Percentiles rank a stretch among this genome's conserved stretches.
Evolutionary conservation across 2,888 invertebrate genomes (phyloP).

Genomic region (Selenia dentaria): DNA sequence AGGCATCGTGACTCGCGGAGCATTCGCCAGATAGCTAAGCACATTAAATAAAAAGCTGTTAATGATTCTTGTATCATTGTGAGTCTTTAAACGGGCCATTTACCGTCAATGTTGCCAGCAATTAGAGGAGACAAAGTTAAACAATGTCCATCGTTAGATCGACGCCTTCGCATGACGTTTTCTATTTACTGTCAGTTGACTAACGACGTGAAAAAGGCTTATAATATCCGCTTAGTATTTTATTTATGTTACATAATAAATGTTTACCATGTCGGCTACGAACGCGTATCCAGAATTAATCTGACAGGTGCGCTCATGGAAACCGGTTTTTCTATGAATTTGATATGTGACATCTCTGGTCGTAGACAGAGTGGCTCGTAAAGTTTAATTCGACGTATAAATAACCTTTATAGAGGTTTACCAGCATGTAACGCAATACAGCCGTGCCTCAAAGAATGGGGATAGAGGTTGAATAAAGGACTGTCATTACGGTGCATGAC

Average conservation of each 20-base stretch:
- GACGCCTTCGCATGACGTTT: slow-evolving; percentile 11
- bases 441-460: slow-evolving; percentile 50
- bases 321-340: slow-evolving; percentile 63
- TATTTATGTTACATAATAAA: slow-evolving; percentile 48
- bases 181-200: slow-evolving; percentile 20
- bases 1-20: slow-evolving; percentile 56
- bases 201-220: slow-evolving; percentile 39
- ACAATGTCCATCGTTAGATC: background rate
- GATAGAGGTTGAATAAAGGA: slow-evolving; percentile 61
- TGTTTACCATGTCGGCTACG: slow-evolving; percentile 47
- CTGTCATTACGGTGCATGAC: slow-evolving; percentile 57
- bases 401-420: slow-evolving; percentile 67
- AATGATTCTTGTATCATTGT: slow-evolving; percentile 35
- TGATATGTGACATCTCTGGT: slow-evolving; percentile 66
- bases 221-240: slow-evolving; percentile 36
- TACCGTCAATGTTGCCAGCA: slow-evolving; percentile 14
- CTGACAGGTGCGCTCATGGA: slow-evolving; percentile 67
- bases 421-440: slow-evolving; percentile 64
- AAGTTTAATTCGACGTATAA: slow-evolving; percentile 73
- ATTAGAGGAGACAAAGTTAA: background rate
- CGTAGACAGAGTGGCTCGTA: slow-evolving; percentile 71
- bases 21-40: slow-evolving; percentile 23
- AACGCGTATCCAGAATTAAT: slow-evolving; percentile 60
- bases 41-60: slow-evolving; percentile 40
- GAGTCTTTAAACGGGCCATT: background rate